phyloP scores from a whole-genome alignment of 2,888 invertebrate genomes.

The Drosophila histrio region DNA sequence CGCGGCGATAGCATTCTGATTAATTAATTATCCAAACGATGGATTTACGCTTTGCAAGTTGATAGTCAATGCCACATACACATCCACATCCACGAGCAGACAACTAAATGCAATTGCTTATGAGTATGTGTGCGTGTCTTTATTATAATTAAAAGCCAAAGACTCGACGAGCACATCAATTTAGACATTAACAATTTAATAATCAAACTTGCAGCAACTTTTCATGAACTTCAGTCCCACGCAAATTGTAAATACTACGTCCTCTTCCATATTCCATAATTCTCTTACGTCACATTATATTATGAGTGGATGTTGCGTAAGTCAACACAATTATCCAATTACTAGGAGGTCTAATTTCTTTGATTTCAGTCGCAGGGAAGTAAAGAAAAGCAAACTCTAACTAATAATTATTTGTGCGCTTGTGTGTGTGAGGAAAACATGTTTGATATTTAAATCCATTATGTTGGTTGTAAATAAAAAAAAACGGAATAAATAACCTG shows the following conservation, averaged over 20 bases:
- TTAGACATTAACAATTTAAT: not conserved
- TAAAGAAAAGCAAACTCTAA: not conserved
- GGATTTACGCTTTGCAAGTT: not conserved
- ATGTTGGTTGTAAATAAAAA: too few species aligned
- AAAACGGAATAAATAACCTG: too few species aligned
- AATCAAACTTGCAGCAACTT: not conserved
- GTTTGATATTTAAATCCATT: too few species aligned
- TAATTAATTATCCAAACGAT: conserved; percentile 24
- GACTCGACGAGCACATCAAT: not conserved
- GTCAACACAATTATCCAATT: not conserved
- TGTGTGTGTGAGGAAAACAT: too few species aligned
- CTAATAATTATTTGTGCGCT: too few species aligned
- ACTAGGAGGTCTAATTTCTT: not conserved
- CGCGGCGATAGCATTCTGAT: conserved; percentile 6
- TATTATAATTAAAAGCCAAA: not conserved
- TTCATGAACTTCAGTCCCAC: not conserved
- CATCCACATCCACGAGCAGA: not conserved
- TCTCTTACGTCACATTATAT: not conserved
- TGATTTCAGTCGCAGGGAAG: not conserved
- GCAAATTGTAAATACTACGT: not conserved
- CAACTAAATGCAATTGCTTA: conserved; percentile 9
- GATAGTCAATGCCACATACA: not conserved
- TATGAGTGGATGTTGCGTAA: not conserved
- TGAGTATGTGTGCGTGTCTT: not conserved
- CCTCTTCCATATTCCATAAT: not conserved